Base-by-base conservation (phyloP, 2,888 invertebrate genomes). In the Hemistola chrysoprasaria region DNA sequence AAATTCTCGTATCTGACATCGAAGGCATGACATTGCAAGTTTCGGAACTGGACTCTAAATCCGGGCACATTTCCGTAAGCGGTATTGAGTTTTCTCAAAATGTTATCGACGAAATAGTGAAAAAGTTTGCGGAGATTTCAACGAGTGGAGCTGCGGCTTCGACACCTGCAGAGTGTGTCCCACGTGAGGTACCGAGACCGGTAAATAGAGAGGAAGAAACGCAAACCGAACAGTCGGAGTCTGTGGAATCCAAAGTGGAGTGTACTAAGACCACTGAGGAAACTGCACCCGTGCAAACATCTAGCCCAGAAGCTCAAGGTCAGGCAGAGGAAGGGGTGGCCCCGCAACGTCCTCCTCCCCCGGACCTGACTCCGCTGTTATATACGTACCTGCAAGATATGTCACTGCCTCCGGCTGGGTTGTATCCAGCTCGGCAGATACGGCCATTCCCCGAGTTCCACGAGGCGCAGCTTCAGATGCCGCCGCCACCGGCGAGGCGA, bases 1-100 rank as follows among this genome's bases (percentile, higher is more conserved):
- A 94, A 71, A 94, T 96, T 47, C 88, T 93, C 32, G 95, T 95
- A 0, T 95, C 95, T 0, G 95, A 95, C 71, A 92, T 96, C 45
- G 95, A 95, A 63, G 94, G 95, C 3, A 90, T 92, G 56, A 92
- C 93, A 22, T 90, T 96, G 50, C 92, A 92, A 49, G 92, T 95
- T 0, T 90, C 93, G 32, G 95, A 95, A 64, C 81, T 95, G 45
- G 92, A 92, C 57, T 93, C 94, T 3, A 92, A 92, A 65, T 91
- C 92, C 0, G 93, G 93, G 0, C 92, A 92, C 53, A 84, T 94
- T 47, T 90, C 91, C 35, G 90, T 93, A 0, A 91, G 91, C 56
- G 93, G 93, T 39, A 90, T 94, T 31, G 93, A 93, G 65, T 86
- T 94, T 54, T 93, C 93, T 0, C 91, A 92, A 11, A 92, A 92